Base-by-base conservation (phyloP, 2,888 invertebrate species). In the Meliscaeva auricollis region DNA sequence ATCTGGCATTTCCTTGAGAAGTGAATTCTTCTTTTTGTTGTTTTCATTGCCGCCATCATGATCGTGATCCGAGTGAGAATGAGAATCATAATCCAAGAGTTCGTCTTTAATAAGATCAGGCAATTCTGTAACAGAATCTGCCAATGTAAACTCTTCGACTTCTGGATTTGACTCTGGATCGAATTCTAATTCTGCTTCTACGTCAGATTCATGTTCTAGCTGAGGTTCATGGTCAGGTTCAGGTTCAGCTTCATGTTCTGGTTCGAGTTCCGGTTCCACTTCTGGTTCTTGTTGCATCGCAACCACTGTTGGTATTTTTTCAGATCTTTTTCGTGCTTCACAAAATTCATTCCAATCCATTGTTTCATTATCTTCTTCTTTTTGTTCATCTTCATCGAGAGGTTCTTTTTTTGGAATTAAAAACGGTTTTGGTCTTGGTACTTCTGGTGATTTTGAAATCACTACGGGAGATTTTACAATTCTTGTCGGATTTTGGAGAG, bases 351-450 rank as follows among this genome's bases (percentile, higher is more conserved):
- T 35, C 75, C 79, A 84, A 54, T 30, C 46, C 30, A 20, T 26
- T 15, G 17, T 15, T 0, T 30, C 17, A 30, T 64, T 38, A 9
- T 11, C 44, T 30, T 60, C 75, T 7, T 75, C 58, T 22, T 74
- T 78, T 5, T 75, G 17, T 60, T 80, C 38, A 8, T 38, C 38
- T 38, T 38, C 38, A 9, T 84, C 66, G 9, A 75, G 64, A 0
- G 83, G 79, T 15, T 78, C 56, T 4, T 32, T 32, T 69, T 58
- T 60, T 30, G 15, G 50, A 13, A 17, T 11, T 17, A 64, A 4
- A 7, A 38, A 13, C 17, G 22, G 0, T 64, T 44, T 54, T 3
- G 50, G 26, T 44, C 15, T 13, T 50, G 35, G 64, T 15, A 22
- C 38, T 15, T 35, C 41, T 35, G 46, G 46, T 46, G 30, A 46